Conservation (phyloP, 2,797 vertebrate species). For the Hylomyscus alleni region DNA sequence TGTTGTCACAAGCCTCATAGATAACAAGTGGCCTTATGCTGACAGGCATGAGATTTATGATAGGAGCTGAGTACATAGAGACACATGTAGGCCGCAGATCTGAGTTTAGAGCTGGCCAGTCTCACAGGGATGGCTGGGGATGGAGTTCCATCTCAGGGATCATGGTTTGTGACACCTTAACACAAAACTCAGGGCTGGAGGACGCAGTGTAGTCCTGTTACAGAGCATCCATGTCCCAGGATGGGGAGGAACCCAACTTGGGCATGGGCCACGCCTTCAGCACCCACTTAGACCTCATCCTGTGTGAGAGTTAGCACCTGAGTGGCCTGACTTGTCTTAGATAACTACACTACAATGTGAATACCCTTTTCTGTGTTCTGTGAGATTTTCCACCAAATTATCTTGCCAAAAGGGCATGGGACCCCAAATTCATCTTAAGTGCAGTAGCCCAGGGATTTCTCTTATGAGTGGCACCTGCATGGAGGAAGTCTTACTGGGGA, state of each 20-base stretch:
- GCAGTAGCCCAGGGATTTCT: neutral
- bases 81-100: accelerated
- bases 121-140: neutral
- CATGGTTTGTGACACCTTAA: neutral
- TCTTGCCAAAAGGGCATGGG: neutral
- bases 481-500: neutral
- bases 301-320: neutral
- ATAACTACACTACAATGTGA: neutral
- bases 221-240: neutral
- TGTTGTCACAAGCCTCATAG: neutral
- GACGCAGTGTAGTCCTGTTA: neutral
- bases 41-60: neutral
- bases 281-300: neutral
- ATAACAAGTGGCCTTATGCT: neutral
- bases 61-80: neutral
- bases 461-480: neutral
- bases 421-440: neutral
- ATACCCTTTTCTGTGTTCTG: neutral
- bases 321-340: neutral
- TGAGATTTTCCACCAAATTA: neutral
- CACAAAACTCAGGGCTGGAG: neutral
- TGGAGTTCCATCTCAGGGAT: neutral
- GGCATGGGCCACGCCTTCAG: neutral
- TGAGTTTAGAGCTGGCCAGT: neutral
- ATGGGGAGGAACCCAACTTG: neutral